Percentiles rank a stretch among this genome's conserved stretches.
Conservation (phyloP, 2,888 invertebrate species). For the Lacanobia oleracea region DNA sequence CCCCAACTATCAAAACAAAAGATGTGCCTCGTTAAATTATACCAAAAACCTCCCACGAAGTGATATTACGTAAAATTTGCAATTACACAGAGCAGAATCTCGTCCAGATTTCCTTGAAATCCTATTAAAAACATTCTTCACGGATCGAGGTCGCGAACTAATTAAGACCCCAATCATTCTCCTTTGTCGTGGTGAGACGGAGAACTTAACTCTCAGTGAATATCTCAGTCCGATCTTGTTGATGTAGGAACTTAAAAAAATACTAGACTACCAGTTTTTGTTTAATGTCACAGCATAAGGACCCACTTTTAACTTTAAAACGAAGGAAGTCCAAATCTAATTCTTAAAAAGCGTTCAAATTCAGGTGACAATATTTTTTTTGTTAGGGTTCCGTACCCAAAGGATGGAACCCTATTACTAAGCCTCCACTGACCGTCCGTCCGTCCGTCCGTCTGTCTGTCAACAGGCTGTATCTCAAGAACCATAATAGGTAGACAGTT, state of each 20-base stretch:
- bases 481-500: no score
- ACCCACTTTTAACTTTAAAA: no score
- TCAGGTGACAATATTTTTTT: no score
- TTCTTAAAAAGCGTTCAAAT: no score
- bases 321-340: no score
- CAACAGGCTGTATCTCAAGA: no score
- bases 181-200: slow-evolving; percentile 44
- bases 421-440: no score
- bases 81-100: slow-evolving; percentile 33
- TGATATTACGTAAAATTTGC: slow-evolving; percentile 32
- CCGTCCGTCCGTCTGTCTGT: no score
- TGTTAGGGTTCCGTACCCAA: no score
- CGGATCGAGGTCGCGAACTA: slow-evolving; percentile 54
- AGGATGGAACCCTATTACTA: no score
- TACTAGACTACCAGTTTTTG: background rate
- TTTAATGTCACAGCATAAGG: no score
- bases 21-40: slow-evolving; percentile 29
- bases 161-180: slow-evolving; percentile 57
- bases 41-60: slow-evolving; percentile 19
- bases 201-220: slow-evolving; percentile 44
- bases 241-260: slow-evolving; percentile 14
- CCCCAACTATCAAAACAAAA: slow-evolving; percentile 32
- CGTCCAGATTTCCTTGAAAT: slow-evolving; percentile 45
- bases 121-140: slow-evolving; percentile 58
- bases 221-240: slow-evolving; percentile 37